Percentiles rank a stretch among this genome's conserved stretches.
Evolutionary conservation across 2,113 vertebrate genomes (phyloP).

Genomic region (Phocoena sinus): DNA sequence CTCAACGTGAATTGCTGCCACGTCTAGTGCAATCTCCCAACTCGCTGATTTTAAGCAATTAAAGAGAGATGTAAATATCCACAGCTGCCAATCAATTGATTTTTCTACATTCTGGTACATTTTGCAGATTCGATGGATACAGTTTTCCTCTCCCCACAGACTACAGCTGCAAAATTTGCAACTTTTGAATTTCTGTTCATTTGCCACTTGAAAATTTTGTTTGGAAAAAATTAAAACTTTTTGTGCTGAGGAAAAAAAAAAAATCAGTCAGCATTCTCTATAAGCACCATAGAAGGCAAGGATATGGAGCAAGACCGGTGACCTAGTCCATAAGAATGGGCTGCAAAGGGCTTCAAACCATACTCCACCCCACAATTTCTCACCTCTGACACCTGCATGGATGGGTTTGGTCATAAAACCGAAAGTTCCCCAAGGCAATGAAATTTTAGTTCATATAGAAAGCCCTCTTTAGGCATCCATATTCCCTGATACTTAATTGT

Average conservation of each 20-base stretch:
- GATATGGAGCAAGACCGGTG: background rate
- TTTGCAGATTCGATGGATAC: conserved; percentile 66
- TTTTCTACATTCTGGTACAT: conserved; percentile 53
- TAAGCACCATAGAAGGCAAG: background rate
- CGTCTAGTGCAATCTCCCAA: conserved; percentile 44
- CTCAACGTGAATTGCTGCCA: conserved; percentile 43
- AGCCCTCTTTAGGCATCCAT: background rate
- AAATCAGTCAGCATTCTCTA: conserved; percentile 48
- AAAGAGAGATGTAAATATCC: conserved; percentile 65
- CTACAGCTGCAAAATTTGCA: conserved; percentile 60
- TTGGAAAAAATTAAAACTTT: conserved; percentile 57
- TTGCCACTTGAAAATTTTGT: conserved; percentile 49
- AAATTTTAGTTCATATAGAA: background rate
- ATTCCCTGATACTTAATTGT: background rate
- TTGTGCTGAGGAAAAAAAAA: conserved; percentile 24
- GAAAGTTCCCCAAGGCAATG: background rate
- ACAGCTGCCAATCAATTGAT: conserved; percentile 69
- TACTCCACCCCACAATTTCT: background rate
- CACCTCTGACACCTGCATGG: background rate
- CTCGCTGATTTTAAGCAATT: conserved; percentile 72
- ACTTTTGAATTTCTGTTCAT: conserved; percentile 58
- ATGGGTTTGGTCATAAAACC: background rate
- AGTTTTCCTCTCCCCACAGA: conserved; percentile 35
- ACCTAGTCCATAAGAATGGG: background rate
- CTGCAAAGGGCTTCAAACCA: background rate